These are phyloP conservation scores for Saturnia pavonia DNA, from an alignment of 2,888 invertebrate genomes.

Conservation along the genomic window DNA sequence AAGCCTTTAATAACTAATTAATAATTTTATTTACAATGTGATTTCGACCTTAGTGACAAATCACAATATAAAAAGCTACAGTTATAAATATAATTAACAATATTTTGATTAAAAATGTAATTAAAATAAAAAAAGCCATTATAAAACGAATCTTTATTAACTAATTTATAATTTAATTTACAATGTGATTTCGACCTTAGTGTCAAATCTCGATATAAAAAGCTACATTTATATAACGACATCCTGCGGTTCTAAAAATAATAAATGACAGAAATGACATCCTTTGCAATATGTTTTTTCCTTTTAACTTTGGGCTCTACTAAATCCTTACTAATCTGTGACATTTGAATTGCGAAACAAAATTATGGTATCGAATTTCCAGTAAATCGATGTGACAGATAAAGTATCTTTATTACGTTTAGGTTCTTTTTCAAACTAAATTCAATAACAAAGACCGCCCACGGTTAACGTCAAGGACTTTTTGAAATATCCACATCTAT, in stretches of 20 bases:
- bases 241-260: neutral
- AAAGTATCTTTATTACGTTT: slow-evolving; percentile 16
- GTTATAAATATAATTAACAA: neutral
- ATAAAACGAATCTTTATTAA: neutral
- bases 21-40: neutral
- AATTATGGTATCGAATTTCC: slow-evolving; percentile 15
- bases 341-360: slow-evolving; percentile 21
- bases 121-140: no score
- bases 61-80: neutral
- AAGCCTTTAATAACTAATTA: neutral
- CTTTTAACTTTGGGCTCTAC: neutral
- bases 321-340: slow-evolving; percentile 16
- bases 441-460: slow-evolving; percentile 16
- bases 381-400: slow-evolving; percentile 13
- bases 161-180: neutral
- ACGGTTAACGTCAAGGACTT: neutral
- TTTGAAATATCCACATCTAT: neutral
- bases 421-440: slow-evolving; percentile 9
- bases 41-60: neutral
- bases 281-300: slow-evolving; percentile 5
- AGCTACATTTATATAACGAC: neutral
- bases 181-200: neutral
- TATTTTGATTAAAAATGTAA: no score
- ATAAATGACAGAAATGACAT: neutral
- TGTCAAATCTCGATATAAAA: neutral